phyloP scores from a whole-genome alignment of 2,888 invertebrate genomes.

The Aradus depressus region DNA sequence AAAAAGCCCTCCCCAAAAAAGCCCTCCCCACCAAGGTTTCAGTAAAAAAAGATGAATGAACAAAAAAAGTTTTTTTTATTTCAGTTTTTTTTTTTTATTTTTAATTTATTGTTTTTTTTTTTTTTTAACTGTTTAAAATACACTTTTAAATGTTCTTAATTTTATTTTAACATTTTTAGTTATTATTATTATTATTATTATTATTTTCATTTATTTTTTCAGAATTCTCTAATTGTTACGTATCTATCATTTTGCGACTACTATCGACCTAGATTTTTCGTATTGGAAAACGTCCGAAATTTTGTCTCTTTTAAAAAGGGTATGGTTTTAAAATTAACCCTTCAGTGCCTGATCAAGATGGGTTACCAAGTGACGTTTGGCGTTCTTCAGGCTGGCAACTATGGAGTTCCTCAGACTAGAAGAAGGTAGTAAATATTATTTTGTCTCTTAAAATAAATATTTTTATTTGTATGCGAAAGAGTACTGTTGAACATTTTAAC shows the following conservation, averaged over 20 bases:
- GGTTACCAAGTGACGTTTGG: conserved; percentile 82
- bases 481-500: no score
- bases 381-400: conserved; percentile 74
- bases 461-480: no score
- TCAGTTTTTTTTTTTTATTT: no score
- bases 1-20: no score
- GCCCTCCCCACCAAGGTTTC: no score
- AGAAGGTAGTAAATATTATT: conserved; percentile 41
- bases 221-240: conserved; percentile 69
- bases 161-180: no score
- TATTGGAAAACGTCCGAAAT: conserved; percentile 76
- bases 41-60: no score
- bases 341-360: conserved; percentile 65
- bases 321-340: conserved; percentile 67
- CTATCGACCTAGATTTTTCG: conserved; percentile 69
- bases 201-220: conserved; percentile 26
- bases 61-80: no score
- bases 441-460: no score
- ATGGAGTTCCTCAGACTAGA: conserved; percentile 73
- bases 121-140: no score
- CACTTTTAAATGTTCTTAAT: no score
- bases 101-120: neutral
- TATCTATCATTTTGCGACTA: conserved; percentile 76
- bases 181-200: no score
- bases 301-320: conserved; percentile 72